Evolutionary conservation across 1,140 invertebrate genomes (phyloP).

Genomic region (Bombus fervidus): DNA sequence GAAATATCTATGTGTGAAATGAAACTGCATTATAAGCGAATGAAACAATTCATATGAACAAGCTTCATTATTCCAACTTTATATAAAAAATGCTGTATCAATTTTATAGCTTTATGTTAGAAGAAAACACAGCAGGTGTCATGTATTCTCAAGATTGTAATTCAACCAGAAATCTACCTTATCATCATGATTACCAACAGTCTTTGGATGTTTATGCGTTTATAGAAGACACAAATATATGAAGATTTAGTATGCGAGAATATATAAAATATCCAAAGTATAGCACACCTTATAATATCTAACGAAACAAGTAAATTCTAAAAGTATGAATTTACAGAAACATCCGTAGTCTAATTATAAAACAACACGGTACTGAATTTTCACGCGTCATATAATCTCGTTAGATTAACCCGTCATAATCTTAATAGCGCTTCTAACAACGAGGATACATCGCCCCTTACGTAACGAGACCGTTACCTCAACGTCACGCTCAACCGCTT

Average conservation of each 20-base stretch:
- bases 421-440: background rate
- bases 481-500: background rate
- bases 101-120: background rate
- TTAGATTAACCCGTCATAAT: background rate
- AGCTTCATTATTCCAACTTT: background rate
- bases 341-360: background rate
- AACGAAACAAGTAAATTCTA: background rate
- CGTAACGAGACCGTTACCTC: conserved; percentile 27
- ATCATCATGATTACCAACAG: too few species aligned
- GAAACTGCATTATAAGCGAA: background rate
- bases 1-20: conserved; percentile 13
- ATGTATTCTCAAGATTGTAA: background rate
- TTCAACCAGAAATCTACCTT: background rate
- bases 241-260: background rate
- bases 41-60: background rate
- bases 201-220: too few species aligned
- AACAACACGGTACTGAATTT: background rate
- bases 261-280: background rate
- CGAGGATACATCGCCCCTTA: conserved; percentile 16
- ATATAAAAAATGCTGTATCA: background rate
- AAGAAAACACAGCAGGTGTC: too few species aligned
- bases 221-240: background rate
- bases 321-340: background rate
- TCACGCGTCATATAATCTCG: background rate
- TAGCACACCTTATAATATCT: background rate